Base-by-base conservation (phyloP, 2,888 invertebrate genomes). In the Pachycephus smyrnensis region DNA sequence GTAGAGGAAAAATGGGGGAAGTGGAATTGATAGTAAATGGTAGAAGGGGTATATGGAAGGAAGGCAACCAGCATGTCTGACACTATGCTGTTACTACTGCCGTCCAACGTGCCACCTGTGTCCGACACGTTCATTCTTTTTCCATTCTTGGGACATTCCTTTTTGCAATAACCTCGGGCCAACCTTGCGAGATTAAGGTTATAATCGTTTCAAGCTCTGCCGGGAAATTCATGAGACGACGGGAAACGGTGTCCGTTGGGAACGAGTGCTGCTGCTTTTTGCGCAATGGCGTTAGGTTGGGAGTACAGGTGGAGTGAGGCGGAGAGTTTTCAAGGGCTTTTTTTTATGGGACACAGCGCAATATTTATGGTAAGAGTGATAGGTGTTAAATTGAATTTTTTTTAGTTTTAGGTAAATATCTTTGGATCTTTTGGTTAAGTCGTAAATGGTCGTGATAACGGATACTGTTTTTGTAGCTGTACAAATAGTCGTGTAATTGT, bases 121-220 rank as follows among this genome's bases (percentile, higher is more conserved):
- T 82, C 82, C 76, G 80, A 82, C 81, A 76, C 81, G 82, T 80
- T 76, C 80, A 78, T 83, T 81, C 79, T 80, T 81, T 83, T 80
- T 75, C 32, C 69, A 71, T 75, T 73, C 71, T 23, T 55, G 23
- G 9, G 55, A 55, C 55, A 23, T 55, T 55, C 55, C 55, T 23
- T 9, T 23, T 31, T 31, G 71, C 71, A 15, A 32, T 71, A 71
- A 71, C 71, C 71, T 71, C 71, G 31, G 4, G 32, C 32, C 71
- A 33, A 12, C 32, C 71, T 31, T 1, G 31, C 71, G 11, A 12
- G 71, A 71, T 71, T 71, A 71, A 71, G 71, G 31, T 31, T 71
- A 71, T 71, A 31, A 30, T 71, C 31, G 71, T 33, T 71, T 33
- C 71, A 32, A 31, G 71, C 71, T 71, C 71, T 71, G 71, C 71